Percentiles rank a stretch among this genome's conserved stretches.
phyloP scores from a whole-genome alignment of 2,113 vertebrate genomes.

The Pogona vitticeps region DNA sequence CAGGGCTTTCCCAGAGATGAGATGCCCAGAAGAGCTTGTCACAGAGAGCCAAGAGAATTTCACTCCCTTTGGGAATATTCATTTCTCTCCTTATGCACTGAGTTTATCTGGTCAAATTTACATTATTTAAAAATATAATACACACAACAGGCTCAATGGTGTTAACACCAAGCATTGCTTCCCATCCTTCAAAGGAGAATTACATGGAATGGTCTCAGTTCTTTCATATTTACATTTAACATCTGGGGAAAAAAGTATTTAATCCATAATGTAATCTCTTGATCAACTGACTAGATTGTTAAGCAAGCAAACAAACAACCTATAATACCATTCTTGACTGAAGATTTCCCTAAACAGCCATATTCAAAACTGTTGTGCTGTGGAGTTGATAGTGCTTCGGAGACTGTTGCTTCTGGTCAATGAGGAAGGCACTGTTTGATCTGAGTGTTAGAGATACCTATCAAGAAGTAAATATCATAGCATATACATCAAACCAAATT shows the following conservation, averaged over 20 bases:
- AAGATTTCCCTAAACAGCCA: not conserved
- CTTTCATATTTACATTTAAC: conserved; percentile 24
- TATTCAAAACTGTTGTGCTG: not conserved
- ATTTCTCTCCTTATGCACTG: conserved; percentile 59
- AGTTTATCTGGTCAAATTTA: conserved; percentile 57
- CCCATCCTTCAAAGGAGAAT: conserved; percentile 1
- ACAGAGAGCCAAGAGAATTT: conserved; percentile 58
- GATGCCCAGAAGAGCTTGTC: conserved; percentile 65
- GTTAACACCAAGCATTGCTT: conserved; percentile 30
- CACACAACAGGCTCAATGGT: conserved; percentile 48
- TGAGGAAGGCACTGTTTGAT: not conserved
- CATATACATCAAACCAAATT: not conserved
- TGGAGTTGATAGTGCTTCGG: not conserved
- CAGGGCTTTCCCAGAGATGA: conserved; percentile 26
- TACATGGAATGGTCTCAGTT: not conserved
- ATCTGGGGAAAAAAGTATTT: not conserved
- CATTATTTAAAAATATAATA: conserved; percentile 57
- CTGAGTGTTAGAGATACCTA: not conserved
- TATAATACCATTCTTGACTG: not conserved
- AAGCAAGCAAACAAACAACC: not conserved
- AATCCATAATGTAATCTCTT: not conserved
- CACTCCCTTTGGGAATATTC: conserved; percentile 50
- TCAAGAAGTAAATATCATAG: conserved; percentile 12
- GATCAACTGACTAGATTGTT: not conserved
- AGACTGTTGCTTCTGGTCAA: conserved; percentile 5